Percentiles rank a stretch among this genome's conserved stretches.
These are phyloP conservation scores for Mohoua ochrocephala DNA, from an alignment of 2,113 vertebrate genomes.

Conservation along the genomic window DNA sequence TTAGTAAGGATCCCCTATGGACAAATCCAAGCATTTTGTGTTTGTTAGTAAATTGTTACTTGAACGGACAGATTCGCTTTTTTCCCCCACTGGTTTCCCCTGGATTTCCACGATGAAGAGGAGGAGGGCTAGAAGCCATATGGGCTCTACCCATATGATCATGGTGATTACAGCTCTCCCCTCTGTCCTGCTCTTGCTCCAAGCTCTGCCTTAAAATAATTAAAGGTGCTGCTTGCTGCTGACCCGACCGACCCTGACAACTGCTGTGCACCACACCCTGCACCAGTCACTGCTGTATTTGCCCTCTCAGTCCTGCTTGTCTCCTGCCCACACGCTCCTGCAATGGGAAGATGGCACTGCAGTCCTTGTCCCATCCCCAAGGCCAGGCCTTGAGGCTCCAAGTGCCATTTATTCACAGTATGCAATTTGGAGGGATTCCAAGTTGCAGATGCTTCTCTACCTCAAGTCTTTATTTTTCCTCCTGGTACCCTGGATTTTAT, in stretches of 20 bases:
- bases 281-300: fast-evolving
- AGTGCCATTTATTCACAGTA: neutral
- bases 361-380: neutral
- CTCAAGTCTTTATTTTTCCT: neutral
- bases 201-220: neutral
- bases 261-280: neutral
- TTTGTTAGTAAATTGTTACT: neutral
- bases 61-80: neutral
- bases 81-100: neutral
- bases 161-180: neutral
- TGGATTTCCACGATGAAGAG: neutral
- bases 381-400: neutral
- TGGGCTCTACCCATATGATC: neutral
- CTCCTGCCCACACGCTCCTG: neutral
- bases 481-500: neutral
- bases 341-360: neutral
- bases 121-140: neutral
- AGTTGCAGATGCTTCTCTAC: neutral
- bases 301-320: neutral
- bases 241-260: fast-evolving
- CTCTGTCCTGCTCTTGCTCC: neutral
- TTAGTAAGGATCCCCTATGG: neutral
- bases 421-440: neutral
- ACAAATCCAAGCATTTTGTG: neutral
- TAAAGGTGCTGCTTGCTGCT: neutral